Base-by-base conservation (phyloP, 2,888 invertebrate species). In the Agrochola circellaris region DNA sequence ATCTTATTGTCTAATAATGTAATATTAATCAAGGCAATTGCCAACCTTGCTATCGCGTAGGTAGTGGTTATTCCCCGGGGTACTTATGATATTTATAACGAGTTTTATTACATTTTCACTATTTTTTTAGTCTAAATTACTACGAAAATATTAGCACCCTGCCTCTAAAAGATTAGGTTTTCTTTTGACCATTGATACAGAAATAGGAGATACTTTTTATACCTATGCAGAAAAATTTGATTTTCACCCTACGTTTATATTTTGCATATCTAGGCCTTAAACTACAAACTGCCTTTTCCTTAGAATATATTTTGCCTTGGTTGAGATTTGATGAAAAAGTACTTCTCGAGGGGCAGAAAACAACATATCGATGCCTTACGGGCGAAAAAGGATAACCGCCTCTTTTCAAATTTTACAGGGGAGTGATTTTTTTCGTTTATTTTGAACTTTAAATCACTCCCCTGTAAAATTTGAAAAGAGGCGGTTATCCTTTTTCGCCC, bases 1-100 rank as follows among this genome's bases (percentile, higher is more conserved):
- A 38, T 38, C n/a, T 15, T n/a, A n/a, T 64, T 64, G 62, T 38
- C 38, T 64, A n/a, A 38, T 64, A 64, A 64, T 38, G n/a, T n/a
- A n/a, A 38, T 38, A 38, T 8, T 38, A 62, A n/a, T 38, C 38
- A 38, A 62, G 62, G 64, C 38, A 38, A 8, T 64, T n/a, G 15
- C 64, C n/a, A 38, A 38, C 64, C n/a, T 38, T n/a, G n/a, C n/a
- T 5, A 38, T 38, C 64, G 38, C 64, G 64, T n/a, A 38, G 64
- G 64, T 38, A 38, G 38, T 38, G 38, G 38, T 64, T 38, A 64
- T 64, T 64, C 62, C 17, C 38, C 64, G 17, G 38, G 64, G 38
- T 17, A 64, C 15, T 38, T 64, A n/a, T n/a, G 15, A n/a, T 38
- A 38, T 62, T 38, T 17, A 64, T n/a, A 38, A 64, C 9, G 38